Evolutionary conservation across 2,797 vertebrate species (phyloP).

Genomic region (Lates japonicus): DNA sequence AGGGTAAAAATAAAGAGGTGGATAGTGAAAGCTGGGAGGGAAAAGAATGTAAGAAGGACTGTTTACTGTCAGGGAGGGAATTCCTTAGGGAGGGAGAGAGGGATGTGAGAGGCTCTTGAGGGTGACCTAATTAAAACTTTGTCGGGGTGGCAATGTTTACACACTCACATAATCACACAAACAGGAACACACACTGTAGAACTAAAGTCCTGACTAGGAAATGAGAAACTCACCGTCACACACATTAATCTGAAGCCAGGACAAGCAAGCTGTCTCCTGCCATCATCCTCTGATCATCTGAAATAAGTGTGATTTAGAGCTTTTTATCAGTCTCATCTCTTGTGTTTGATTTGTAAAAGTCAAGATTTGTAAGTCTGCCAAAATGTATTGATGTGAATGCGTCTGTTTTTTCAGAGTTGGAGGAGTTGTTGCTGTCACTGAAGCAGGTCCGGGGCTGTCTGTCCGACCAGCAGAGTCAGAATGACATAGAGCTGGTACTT

Average conservation of each 20-base stretch:
- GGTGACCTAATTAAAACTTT: constrained; percentile 82
- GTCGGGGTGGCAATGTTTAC: constrained; percentile 61
- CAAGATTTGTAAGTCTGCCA: neutral
- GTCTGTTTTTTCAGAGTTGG: constrained; percentile 89
- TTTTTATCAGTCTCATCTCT: neutral
- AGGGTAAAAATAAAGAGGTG: neutral
- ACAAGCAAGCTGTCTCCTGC: neutral
- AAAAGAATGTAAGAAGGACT: constrained; percentile 60
- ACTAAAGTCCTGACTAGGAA: constrained; percentile 6
- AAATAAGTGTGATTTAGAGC: neutral
- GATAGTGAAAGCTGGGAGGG: constrained; percentile 2
- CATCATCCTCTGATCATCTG: neutral
- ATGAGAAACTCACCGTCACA: constrained; percentile 17
- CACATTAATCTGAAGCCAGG: neutral
- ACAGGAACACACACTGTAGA: constrained; percentile 22
- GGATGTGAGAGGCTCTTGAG: constrained; percentile 60
- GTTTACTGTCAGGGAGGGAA: constrained; percentile 61
- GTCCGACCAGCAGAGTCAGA: constrained; percentile 96
- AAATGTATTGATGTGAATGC: neutral
- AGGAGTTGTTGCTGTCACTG: constrained; percentile 95
- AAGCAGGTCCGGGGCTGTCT: constrained; percentile 94
- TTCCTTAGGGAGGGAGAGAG: constrained; percentile 73
- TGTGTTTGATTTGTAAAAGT: neutral
- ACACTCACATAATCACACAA: constrained; percentile 31
- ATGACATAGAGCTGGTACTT: constrained; percentile 93